phyloP scores from a whole-genome alignment of 2,113 vertebrate genomes.

The Nymphicus hollandicus region DNA sequence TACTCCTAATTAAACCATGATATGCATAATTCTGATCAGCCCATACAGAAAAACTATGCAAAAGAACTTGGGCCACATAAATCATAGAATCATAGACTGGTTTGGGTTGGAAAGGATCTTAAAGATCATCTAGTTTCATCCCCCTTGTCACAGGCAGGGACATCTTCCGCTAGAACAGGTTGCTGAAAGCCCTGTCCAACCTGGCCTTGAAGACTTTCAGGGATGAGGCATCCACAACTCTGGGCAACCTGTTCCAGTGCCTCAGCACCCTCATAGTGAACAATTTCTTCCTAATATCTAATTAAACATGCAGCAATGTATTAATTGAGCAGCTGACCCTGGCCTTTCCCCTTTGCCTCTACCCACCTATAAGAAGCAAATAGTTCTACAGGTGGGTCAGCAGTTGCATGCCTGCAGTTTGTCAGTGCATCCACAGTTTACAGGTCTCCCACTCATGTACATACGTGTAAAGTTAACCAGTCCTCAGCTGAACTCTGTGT shows the following conservation, averaged over 20 bases:
- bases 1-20: neutral
- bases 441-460: neutral
- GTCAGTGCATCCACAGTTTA: neutral
- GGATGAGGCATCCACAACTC: neutral
- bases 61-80: neutral
- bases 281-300: neutral
- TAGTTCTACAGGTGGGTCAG: neutral
- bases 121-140: neutral
- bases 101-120: neutral
- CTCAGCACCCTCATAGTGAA: neutral
- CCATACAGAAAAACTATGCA: neutral
- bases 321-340: neutral
- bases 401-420: neutral
- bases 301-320: neutral
- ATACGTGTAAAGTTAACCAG: neutral
- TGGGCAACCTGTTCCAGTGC: neutral
- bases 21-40: neutral
- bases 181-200: neutral
- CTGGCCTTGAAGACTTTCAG: neutral
- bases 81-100: neutral
- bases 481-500: neutral
- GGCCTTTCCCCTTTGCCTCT: neutral
- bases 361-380: neutral
- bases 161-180: neutral
- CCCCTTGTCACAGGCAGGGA: neutral